These are phyloP conservation scores for Metacarcinus magister DNA, from an alignment of 2,888 invertebrate genomes.

Conservation along the genomic window DNA sequence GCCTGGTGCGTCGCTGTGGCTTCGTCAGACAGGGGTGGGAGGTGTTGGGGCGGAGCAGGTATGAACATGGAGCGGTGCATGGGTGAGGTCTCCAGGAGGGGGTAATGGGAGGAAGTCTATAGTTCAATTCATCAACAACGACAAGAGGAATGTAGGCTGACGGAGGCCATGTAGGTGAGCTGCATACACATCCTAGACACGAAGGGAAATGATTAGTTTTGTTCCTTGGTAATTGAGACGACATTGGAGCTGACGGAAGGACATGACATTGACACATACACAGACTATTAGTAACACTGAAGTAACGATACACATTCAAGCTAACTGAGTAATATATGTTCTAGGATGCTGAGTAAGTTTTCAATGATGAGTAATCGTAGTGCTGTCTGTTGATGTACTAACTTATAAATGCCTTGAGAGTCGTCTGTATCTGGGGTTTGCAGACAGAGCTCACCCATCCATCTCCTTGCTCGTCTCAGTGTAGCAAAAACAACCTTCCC, in stretches of 20 bases:
- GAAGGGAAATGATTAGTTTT: not conserved
- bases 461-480: not conserved
- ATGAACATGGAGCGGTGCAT: not conserved
- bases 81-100: not conserved
- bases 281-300: not conserved
- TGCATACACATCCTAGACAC: not conserved
- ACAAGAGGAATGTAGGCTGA: not conserved
- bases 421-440: not conserved
- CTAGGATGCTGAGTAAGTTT: not conserved
- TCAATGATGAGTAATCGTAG: not conserved
- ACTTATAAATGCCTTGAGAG: not conserved
- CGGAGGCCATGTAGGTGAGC: not conserved
- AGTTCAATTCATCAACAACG: not conserved
- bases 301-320: not conserved
- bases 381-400: not conserved
- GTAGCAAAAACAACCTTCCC: not conserved
- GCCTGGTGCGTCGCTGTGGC: not conserved
- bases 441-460: not conserved
- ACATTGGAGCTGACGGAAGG: not conserved
- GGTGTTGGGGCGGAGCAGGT: not conserved
- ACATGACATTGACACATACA: not conserved
- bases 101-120: not conserved
- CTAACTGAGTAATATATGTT: not conserved
- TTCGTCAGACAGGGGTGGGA: not conserved
- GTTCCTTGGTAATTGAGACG: not conserved